Base-by-base conservation (phyloP, 2,113 vertebrate genomes). In the Pteronura brasiliensis region DNA sequence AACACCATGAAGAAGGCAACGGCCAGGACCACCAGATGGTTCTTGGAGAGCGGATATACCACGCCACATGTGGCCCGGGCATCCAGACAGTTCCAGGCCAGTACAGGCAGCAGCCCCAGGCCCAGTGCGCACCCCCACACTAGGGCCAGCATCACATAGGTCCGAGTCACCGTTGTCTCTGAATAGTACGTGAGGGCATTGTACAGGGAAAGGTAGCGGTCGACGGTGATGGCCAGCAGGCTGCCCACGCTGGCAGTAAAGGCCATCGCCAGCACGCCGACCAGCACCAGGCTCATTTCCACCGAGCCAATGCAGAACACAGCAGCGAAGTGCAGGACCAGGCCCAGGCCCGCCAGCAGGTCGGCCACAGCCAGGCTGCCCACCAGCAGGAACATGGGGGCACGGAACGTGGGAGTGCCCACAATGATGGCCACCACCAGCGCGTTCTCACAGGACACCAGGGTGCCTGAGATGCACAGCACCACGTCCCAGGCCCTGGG, bases 1-100 rank as follows among this genome's bases (percentile, higher is more conserved):
- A 99, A 99, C 79, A 99, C 98, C 96, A 99, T 88, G 80, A 99
- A 98, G 98, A 99, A 99, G 83, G 99, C 99, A 1, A 99, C 96
- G 4, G 99, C 99, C 39, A 99, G 98, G 96, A 99, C 98, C 12
- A 99, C 96, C 61, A 99, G 98, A 98, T 99, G 99, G 93, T 98
- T 99, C 98, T 99, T 99, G 44, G 98, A 99, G 97, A 99, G 98
- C 1, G 99, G 99, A 4, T 97, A 98, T 5, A 99, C 98, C 25
- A 99, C 93, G 18, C 99, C 99, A 88, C 99, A 99, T 25, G 98
- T 72, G 1, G 98, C 92, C 0, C 90, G 96, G 49, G 99, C 98
- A n/a, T 97, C 85, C 93, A 99, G 98, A 96, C 99, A 99, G 99
- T 99, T 99, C 99, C 99, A 99, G 55, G 99, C 99, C 99, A 99